These are phyloP conservation scores for rat (Rattus norvegicus) DNA, from an alignment of 2,113 vertebrate species.

Conservation along the genomic window GRCr8 NC_086036.1:72016001-72016500, in stretches of 20 bases:
- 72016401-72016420: neutral
- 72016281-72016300: neutral
- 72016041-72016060: constrained; percentile 14
- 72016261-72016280: neutral
- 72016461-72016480: too few relatives aligned
- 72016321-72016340: neutral
- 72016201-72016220: neutral
- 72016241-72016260: neutral
- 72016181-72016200: neutral
- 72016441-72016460: neutral
- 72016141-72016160: neutral
- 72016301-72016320: neutral
- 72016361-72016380: neutral
- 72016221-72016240: neutral
- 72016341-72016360: neutral
- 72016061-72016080: constrained; percentile 31
- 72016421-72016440: neutral
- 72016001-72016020: neutral
- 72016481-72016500: neutral
- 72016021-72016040: neutral
- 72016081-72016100: constrained; percentile 29
- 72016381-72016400: neutral
- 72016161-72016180: neutral
- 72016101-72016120: constrained; percentile 65
- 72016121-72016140: constrained; percentile 27